Base-by-base conservation (phyloP, 2,797 vertebrate genomes). In the Sebastes trivittatus region DNA sequence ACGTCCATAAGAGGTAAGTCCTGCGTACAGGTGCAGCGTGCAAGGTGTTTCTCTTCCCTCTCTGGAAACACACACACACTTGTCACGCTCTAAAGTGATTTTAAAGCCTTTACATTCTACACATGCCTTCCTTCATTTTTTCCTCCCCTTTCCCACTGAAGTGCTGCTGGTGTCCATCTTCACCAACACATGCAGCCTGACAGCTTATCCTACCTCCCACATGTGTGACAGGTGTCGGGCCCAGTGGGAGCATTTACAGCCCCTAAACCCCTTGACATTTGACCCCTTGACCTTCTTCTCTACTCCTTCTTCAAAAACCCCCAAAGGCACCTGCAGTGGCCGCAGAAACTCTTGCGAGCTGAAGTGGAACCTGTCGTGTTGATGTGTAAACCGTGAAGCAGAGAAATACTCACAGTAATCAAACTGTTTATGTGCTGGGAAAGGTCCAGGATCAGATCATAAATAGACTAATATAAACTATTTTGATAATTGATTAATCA, bases 221-320 rank as follows among this genome's bases (percentile, higher is more conserved):
- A 93, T 95, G 93, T 90, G 81, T 89, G 93, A 96, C 95, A 96
- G 95, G 95, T 96, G 95, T 90, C 91, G 77, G 72, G 87, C 88
- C 94, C 92, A 88, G 77, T 87, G 92, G 92, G 94, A 95, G 92
- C 89, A 78, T 92, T 94, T 94, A 93, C 87, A 91, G 90, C 88
- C 88, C 80, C 82, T 92, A 93, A 94, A 94, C 92, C 92, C 88
- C 89, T 91, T 93, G 92, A 94, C 93, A 78, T 80, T 36, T 93
- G 93, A 95, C 88, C 93, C 93, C 69, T 70, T 93, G 91, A 94
- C 88, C 90, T 81, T 64, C 89, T 80, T 46, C 59, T 74, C 1
- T 42, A 66, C 88, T 90, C 66, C 78, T 22, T 7, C n/a, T 74
- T 86, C 72, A 79, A 80, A 79, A 80, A 23, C 11, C 13, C 72